A percentile compares a stretch with the other conserved stretches of the same genome.
Conservation (phyloP, 2,113 vertebrate species). For the Callopanchax toddi region DNA sequence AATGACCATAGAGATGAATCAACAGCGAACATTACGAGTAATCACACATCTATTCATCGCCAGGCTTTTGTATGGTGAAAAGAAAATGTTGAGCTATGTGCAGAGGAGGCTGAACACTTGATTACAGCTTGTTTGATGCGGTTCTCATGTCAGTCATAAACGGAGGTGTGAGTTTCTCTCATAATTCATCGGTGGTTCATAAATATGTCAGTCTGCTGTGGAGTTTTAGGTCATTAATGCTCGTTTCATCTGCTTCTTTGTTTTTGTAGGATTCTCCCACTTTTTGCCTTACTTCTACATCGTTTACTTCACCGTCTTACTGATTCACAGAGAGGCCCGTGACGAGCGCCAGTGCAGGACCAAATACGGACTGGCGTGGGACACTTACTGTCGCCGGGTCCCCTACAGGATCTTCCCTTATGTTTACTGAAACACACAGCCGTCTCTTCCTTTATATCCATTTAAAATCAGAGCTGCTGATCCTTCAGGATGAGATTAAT, state of each 20-base stretch:
- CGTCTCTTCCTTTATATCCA: not conserved
- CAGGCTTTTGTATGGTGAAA: constrained; percentile 22
- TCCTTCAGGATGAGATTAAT: too few species aligned
- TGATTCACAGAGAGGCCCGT: constrained; percentile 87
- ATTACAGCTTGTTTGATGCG: constrained; percentile 27
- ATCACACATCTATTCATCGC: constrained; percentile 41
- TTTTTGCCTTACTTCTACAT: constrained; percentile 90
- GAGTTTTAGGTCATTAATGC: constrained; percentile 3
- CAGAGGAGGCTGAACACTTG: constrained; percentile 18
- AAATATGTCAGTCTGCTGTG: not conserved
- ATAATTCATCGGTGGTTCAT: not conserved
- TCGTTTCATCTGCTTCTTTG: not conserved
- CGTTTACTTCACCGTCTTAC: constrained; percentile 83
- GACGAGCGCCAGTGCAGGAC: constrained; percentile 86
- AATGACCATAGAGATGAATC: constrained; percentile 5
- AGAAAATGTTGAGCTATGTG: constrained; percentile 12
- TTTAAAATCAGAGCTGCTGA: not conserved
- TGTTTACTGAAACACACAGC: constrained; percentile 80
- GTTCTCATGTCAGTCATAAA: constrained; percentile 3
- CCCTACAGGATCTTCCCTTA: constrained; percentile 91
- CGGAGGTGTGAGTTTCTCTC: constrained; percentile 2
- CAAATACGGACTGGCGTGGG: constrained; percentile 89
- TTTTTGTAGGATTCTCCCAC: constrained; percentile 81
- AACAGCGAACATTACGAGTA: constrained; percentile 21
- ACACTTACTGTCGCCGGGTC: constrained; percentile 84